phyloP scores from a whole-genome alignment of 2,113 vertebrate species.

The Tragelaphus buxtoni region DNA sequence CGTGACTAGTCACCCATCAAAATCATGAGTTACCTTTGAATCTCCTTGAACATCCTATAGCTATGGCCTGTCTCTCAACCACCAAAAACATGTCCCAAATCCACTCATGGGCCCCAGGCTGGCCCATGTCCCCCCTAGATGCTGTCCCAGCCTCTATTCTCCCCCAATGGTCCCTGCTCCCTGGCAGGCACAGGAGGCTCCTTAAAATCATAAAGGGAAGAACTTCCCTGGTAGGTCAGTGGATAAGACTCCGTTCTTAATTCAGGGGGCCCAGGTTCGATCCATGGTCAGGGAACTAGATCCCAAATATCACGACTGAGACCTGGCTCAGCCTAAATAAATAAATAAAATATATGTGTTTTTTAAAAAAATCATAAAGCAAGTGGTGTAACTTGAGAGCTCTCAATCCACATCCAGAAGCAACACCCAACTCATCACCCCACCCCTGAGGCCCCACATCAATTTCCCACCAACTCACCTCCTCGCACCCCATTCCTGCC shows the following conservation, averaged over 20 bases:
- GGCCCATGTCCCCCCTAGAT: not conserved
- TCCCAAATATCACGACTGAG: not conserved
- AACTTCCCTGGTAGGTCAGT: not conserved
- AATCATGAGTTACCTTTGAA: not conserved
- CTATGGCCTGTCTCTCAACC: not conserved
- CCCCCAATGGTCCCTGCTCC: accelerated
- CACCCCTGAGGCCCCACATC: not conserved
- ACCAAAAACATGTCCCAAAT: not conserved
- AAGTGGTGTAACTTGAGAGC: not conserved
- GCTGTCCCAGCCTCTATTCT: not conserved
- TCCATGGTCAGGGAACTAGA: not conserved
- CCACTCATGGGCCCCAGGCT: not conserved
- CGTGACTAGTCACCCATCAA: not conserved
- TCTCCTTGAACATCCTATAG: not conserved
- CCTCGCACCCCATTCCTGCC: accelerated
- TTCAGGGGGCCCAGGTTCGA: not conserved
- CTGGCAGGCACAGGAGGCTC: not conserved
- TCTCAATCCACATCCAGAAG: not conserved
- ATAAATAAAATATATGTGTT: not conserved
- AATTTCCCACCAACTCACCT: not conserved
- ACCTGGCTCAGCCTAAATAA: not conserved
- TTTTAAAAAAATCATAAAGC: not conserved
- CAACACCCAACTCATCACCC: not conserved
- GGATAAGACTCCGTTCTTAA: not conserved
- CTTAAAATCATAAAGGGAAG: not conserved